These are phyloP conservation scores for Limenitis camilla DNA, from an alignment of 2,888 invertebrate species.

Conservation along the genomic window DNA sequence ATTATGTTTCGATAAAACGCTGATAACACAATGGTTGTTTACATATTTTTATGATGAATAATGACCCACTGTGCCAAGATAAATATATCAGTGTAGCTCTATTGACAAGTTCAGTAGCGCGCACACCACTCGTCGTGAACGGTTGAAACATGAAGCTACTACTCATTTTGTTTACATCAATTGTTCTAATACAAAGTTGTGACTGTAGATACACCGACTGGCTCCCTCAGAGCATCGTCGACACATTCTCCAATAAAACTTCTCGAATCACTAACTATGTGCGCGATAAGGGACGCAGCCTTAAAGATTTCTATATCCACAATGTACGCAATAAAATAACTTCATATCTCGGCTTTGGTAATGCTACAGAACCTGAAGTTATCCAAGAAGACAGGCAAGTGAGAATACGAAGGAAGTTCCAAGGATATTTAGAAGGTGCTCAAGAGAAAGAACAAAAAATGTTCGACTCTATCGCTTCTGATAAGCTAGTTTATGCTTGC, in stretches of 20 bases:
- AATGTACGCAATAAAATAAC: slow-evolving; percentile 50
- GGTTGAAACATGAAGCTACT: slow-evolving; percentile 43
- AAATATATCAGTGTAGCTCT: slow-evolving; percentile 25
- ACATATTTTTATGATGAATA: slow-evolving; percentile 44
- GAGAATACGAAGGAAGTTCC: slow-evolving; percentile 43
- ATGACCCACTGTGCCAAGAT: slow-evolving; percentile 43
- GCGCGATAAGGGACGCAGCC: slow-evolving; percentile 43
- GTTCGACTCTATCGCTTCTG: slow-evolving; percentile 49
- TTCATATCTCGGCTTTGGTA: slow-evolving; percentile 38
- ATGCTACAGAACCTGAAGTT: slow-evolving; percentile 13
- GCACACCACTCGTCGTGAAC: slow-evolving; percentile 25
- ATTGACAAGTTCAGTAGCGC: slow-evolving; percentile 39
- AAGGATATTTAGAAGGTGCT: slow-evolving; percentile 39
- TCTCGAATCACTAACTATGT: slow-evolving; percentile 48
- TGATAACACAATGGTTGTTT: slow-evolving; percentile 2
- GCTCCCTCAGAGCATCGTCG: slow-evolving; percentile 48
- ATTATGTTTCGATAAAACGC: too few relatives aligned
- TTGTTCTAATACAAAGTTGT: slow-evolving; percentile 36
- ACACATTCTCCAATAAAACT: slow-evolving; percentile 50
- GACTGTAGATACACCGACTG: slow-evolving; percentile 43
- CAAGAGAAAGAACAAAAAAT: slow-evolving; percentile 34
- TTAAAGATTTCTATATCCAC: slow-evolving; percentile 48
- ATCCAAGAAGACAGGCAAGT: slow-evolving; percentile 21
- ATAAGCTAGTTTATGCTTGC: slow-evolving; percentile 35
- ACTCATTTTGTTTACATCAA: slow-evolving; percentile 36